A percentile compares a stretch with the other conserved stretches of the same genome.
Evolutionary conservation across 2,797 vertebrate species (phyloP).

Genomic region (Bovichtus diacanthus): DNA sequence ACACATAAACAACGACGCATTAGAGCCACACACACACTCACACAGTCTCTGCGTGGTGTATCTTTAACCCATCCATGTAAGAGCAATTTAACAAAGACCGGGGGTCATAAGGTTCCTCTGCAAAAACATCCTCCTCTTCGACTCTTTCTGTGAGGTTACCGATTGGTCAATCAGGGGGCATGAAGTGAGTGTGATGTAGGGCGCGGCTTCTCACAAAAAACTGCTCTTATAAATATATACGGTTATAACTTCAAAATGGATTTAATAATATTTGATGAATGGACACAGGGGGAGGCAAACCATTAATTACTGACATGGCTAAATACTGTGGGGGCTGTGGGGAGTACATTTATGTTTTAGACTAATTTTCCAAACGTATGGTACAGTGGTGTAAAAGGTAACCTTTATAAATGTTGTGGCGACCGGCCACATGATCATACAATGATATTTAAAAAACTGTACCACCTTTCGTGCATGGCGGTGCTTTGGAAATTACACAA

Average conservation of each 20-base stretch:
- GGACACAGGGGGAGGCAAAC: background rate
- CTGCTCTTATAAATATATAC: background rate
- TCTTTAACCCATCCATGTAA: background rate
- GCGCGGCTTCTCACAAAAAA: background rate
- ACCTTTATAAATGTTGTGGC: background rate
- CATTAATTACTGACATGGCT: background rate
- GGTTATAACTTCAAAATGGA: background rate
- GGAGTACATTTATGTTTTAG: background rate
- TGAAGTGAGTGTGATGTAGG: background rate
- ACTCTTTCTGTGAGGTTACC: background rate
- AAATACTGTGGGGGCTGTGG: background rate
- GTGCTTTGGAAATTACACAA: background rate
- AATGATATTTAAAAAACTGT: background rate
- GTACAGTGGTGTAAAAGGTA: background rate
- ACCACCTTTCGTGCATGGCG: background rate
- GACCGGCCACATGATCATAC: background rate
- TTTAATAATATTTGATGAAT: too few relatives aligned
- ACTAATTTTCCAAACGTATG: background rate
- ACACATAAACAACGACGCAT: conserved; percentile 46
- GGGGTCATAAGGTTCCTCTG: background rate
- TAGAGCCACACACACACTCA: conserved; percentile 24
- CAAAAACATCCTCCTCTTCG: too few relatives aligned
- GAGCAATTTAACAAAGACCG: background rate
- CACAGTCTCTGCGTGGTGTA: background rate
- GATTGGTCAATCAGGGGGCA: background rate